Evolutionary conservation across 2,888 invertebrate species (phyloP).

Genomic region (Caenorhabditis drosophilae): DNA sequence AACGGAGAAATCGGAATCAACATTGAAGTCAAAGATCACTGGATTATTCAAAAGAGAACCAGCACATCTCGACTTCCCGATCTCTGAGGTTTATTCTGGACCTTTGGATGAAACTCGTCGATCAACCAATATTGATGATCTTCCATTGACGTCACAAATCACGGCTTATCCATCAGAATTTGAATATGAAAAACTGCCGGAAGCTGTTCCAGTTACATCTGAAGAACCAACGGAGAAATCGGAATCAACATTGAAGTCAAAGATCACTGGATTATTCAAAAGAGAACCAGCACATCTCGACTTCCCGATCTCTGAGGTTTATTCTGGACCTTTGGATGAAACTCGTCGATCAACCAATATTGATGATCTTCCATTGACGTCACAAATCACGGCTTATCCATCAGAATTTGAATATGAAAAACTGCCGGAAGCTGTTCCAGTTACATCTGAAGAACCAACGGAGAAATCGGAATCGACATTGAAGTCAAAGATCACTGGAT

Average conservation of each 20-base stretch:
- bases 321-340: constrained; percentile 33
- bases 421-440: constrained; percentile 6
- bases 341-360: constrained; percentile 24
- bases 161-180: constrained; percentile 29
- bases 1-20: constrained; percentile 8
- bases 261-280: constrained; percentile 38
- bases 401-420: constrained; percentile 17
- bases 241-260: constrained; percentile 8
- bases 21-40: constrained; percentile 13
- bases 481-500: constrained; percentile 32
- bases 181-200: constrained; percentile 11
- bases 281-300: constrained; percentile 31
- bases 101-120: constrained; percentile 38
- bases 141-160: constrained; percentile 28
- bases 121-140: constrained; percentile 23
- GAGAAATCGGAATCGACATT: constrained; percentile 8
- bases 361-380: constrained; percentile 32
- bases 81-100: constrained; percentile 37
- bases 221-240: constrained; percentile 16
- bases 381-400: constrained; percentile 31
- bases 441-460: constrained; percentile 10
- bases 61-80: constrained; percentile 46
- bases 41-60: constrained; percentile 21
- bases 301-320: constrained; percentile 37
- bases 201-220: constrained; percentile 4